Conservation (phyloP, 2,113 vertebrate species). For the Monopterus albus region DNA sequence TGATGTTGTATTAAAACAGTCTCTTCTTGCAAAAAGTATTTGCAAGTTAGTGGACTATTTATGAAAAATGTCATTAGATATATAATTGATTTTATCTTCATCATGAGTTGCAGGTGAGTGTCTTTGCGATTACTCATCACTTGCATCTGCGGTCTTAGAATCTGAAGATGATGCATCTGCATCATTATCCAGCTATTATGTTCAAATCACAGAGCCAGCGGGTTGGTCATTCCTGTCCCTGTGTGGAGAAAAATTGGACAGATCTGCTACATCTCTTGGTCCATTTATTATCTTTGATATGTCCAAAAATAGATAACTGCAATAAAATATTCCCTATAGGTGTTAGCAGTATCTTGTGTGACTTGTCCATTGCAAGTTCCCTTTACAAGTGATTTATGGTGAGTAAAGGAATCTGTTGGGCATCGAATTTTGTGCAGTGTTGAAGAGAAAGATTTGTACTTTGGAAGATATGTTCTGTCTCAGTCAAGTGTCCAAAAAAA, state of each 20-base stretch:
- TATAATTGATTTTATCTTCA: slow-evolving; percentile 19
- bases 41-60: too few species aligned
- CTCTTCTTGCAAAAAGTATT: slow-evolving; percentile 2
- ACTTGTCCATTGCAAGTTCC: neutral
- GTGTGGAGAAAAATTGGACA: slow-evolving; percentile 22
- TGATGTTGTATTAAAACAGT: slow-evolving; percentile 6
- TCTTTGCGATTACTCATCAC: slow-evolving; percentile 30
- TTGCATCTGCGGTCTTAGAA: slow-evolving; percentile 23
- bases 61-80: slow-evolving; percentile 19
- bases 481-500: slow-evolving; percentile 1
- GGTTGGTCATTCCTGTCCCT: slow-evolving; percentile 20
- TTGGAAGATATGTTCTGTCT: too few species aligned
- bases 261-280: slow-evolving; percentile 8
- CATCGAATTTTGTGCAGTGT: too few species aligned
- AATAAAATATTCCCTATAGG: neutral
- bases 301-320: neutral
- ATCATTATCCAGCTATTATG: slow-evolving; percentile 36
- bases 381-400: neutral
- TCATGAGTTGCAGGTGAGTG: slow-evolving; percentile 22
- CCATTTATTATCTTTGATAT: slow-evolving; percentile 12
- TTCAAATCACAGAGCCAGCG: slow-evolving; percentile 17
- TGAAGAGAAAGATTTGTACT: too few species aligned
- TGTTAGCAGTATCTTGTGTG: neutral
- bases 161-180: slow-evolving; percentile 20
- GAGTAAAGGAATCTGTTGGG: neutral